Base-by-base conservation (phyloP, 2,888 invertebrate species). In the Acanthoscelides obtectus region DNA sequence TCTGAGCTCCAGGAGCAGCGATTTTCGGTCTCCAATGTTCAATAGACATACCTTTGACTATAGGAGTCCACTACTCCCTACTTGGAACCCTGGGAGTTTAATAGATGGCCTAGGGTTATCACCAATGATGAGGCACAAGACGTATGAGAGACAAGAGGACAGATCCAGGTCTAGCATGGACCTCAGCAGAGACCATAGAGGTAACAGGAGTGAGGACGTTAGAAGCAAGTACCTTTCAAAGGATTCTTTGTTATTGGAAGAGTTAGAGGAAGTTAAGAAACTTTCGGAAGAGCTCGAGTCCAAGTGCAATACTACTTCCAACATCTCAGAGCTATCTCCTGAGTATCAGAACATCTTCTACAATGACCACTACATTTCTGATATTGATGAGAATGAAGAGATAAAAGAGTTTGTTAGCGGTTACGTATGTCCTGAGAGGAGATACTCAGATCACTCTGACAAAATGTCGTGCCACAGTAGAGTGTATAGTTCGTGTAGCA, bases 311-410 rank as follows among this genome's bases (percentile, higher is more conserved):
- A 72, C 45, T 22, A 72, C 22, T 69, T 72, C 70, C 63, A 75
- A 27, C 45, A 22, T 27, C 45, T 68, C 69, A 17, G 78, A 79
- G 68, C 68, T 72, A 4, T 80, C 80, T 1, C 82, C 82, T 0
- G 82, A 82, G 68, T 81, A 81, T 68, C 81, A 80, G 69, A 81
- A 74, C 68, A 77, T 83, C 0, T 83, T 80, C 74, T 83, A 80
- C 73, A 85, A 84, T 73, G 85, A 85, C 66, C 84, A 85, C 72
- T 85, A 85, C 77, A 85, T 85, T 75, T 85, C 84, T 8, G 85
- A 85, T 72, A 85, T 85, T 68, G 85, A 85, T 73, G 85, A 85
- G 77, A 84, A 85, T 72, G 85, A 85, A 75, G 84, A 84, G 72
- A 83, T 83, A 27, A 84, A 82, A 72, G 79, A 83, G 71, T 84